These are phyloP conservation scores for Agrotis segetum DNA, from an alignment of 2,888 invertebrate species.

Conservation along the genomic window DNA sequence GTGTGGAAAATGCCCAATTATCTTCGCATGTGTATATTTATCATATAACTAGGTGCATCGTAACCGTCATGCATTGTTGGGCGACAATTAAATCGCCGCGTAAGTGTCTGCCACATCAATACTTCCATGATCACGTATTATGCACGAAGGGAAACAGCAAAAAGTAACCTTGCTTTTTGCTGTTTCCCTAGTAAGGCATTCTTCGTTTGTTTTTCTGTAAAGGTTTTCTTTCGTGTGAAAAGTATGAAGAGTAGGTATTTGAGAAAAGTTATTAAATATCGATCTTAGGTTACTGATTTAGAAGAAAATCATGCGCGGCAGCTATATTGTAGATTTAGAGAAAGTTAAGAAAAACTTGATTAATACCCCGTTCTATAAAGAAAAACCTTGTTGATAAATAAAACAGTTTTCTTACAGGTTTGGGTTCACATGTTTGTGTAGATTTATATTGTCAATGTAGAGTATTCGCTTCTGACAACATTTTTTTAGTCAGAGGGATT, in stretches of 20 bases:
- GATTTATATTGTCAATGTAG: not conserved
- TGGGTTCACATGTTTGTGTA: not conserved
- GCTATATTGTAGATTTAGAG: slow-evolving; percentile 14
- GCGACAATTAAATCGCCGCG: slow-evolving; percentile 56
- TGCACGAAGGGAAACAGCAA: slow-evolving; percentile 16
- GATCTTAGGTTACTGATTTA: slow-evolving; percentile 19
- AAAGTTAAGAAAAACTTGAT: slow-evolving; percentile 45
- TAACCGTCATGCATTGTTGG: slow-evolving; percentile 70
- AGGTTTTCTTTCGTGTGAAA: not conserved
- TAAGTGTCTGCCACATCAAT: slow-evolving; percentile 37
- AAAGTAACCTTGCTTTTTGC: slow-evolving; percentile 43
- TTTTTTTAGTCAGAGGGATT: not conserved
- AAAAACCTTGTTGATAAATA: slow-evolving; percentile 14
- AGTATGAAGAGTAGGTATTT: not conserved
- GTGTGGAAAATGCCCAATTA: slow-evolving; percentile 58
- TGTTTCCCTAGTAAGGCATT: not conserved
- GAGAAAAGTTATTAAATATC: slow-evolving; percentile 14
- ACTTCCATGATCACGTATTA: slow-evolving; percentile 49
- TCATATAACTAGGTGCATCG: slow-evolving; percentile 66
- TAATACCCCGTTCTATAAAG: slow-evolving; percentile 21
- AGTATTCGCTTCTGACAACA: no score
- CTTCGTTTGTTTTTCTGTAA: slow-evolving; percentile 10
- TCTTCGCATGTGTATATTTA: slow-evolving; percentile 60
- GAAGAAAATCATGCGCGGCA: slow-evolving; percentile 6
- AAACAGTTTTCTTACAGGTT: slow-evolving; percentile 24